phyloP scores from a whole-genome alignment of 2,113 vertebrate genomes.

The Phalacrocorax carbo region DNA sequence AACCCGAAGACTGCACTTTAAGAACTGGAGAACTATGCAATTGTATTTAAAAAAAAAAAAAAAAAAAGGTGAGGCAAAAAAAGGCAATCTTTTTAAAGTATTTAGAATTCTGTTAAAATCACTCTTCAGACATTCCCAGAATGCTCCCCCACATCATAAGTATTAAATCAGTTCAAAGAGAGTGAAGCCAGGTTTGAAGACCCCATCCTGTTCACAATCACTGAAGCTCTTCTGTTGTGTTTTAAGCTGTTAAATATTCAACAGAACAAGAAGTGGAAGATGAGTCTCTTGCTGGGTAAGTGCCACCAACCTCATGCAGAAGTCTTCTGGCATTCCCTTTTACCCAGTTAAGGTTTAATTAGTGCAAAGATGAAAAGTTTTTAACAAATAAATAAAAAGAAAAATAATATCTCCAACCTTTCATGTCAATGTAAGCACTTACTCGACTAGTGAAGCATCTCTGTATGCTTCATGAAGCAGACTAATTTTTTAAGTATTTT shows the following conservation, averaged over 20 bases:
- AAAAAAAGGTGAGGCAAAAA: not conserved
- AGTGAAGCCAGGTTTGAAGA: not conserved
- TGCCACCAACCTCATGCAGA: not conserved
- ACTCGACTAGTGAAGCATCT: not conserved
- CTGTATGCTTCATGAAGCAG: not conserved
- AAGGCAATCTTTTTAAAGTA: not conserved
- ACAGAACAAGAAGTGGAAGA: not conserved
- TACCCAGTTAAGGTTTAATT: not conserved
- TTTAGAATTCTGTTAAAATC: not conserved
- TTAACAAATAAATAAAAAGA: not conserved
- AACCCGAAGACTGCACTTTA: not conserved
- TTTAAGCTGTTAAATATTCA: not conserved
- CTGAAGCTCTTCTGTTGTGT: not conserved
- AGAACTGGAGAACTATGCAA: not conserved
- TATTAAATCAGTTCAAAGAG: not conserved
- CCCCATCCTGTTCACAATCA: not conserved
- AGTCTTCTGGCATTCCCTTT: not conserved
- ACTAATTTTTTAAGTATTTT: not conserved
- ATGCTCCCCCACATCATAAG: not conserved
- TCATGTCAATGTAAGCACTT: not conserved
- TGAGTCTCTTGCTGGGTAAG: not conserved
- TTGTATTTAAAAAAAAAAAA: not conserved
- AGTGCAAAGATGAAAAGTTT: not conserved
- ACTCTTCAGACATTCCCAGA: not conserved
- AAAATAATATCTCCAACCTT: not conserved